Base-by-base conservation (phyloP, 2,797 vertebrate genomes). In the Psittacula echo region DNA sequence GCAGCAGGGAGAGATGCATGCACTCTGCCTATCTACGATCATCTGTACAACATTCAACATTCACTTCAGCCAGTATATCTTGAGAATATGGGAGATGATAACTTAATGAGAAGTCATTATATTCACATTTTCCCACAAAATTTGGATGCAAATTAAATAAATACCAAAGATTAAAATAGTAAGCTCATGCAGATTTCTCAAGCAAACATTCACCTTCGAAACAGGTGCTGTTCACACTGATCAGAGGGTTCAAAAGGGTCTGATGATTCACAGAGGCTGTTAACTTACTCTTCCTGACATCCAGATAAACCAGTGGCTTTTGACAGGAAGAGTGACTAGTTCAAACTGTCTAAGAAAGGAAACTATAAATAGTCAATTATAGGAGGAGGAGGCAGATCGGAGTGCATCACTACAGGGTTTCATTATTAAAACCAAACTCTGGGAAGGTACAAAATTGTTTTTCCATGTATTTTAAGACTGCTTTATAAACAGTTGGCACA, bases 121-220 rank as follows among this genome's bases (percentile, higher is more conserved):
- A 93, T 90, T 95, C 72, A 34, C 65, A 93, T 93, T 94, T 93
- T 90, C 89, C 90, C 76, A 74, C 68, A 89, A 64, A 87, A 92
- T 87, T 85, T 89, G 60, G 78, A 95, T 89, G 75, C 72, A 89
- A 89, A 94, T 91, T 89, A 94, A 94, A 91, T 83, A 94, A 94
- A 94, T 87, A 79, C 9, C 72, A 37, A 77, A 73, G 56, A 92
- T 48, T 75, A 80, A 93, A 94, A 87, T 30, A 93, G 75, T n/a
- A 90, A 68, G 39, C 56, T 79, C 72, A 58, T 30, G 70, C 30
- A 87, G 56, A 64, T 83, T 82, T 90, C 73, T 90, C 45, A 67
- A 76, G 85, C 50, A 58, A 70, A 94, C 37, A 58, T 68, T 81
- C 88, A 82, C 72, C 62, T 80, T 83, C 72, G 54, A 23, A 92